Evolutionary conservation across 2,888 invertebrate species (phyloP), one percentile per base, ranked within the genome.

Genomic region (Noctua janthe): DNA sequence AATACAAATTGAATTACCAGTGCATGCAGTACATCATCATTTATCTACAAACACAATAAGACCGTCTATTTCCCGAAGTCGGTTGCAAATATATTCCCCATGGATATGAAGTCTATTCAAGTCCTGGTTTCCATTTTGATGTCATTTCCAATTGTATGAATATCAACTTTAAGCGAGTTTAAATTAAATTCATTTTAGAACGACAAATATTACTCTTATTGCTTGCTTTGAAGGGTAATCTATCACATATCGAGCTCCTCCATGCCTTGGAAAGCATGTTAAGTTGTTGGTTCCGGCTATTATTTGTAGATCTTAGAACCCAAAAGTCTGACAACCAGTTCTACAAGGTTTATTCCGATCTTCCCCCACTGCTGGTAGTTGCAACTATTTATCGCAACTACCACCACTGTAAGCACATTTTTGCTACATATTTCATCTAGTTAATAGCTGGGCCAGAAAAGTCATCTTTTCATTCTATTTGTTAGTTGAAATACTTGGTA

Each of bases 21-120:
- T 74, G 76, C 78, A 74, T 75, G 67, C 56, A 74, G 76, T 83
- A 76, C 56, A 80, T 85, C 80, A 73, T 69, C 59, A 83, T 83
- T 80, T 85, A 86, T 86, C 81, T 86, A 56, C 49, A 56, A 83
- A 78, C 77, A 81, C 80, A 87, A 76, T 80, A 80, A 79, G 82
- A 67, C 23, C 43, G 66, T 71, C 71, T 56, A 10, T 73, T 80
- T 59, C 62, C 70, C 71, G 71, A 87, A 78, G 87, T 81, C 75
- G 39, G 87, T 86, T 82, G 72, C 75, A 84, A 84, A 84, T 87
- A 76, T 64, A 82, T 80, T n/a, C 85, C 76, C 82, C 7, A 62
- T n/a, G 72, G 77, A 86, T 62, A 43, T 0, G n/a, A 29, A 69
- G 47, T 69, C 17, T 17, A 69, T 69, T 69, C 47, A 69, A 29